These are phyloP conservation scores for Chromobotia macracanthus DNA, from an alignment of 2,797 vertebrate species.

Conservation along the genomic window DNA sequence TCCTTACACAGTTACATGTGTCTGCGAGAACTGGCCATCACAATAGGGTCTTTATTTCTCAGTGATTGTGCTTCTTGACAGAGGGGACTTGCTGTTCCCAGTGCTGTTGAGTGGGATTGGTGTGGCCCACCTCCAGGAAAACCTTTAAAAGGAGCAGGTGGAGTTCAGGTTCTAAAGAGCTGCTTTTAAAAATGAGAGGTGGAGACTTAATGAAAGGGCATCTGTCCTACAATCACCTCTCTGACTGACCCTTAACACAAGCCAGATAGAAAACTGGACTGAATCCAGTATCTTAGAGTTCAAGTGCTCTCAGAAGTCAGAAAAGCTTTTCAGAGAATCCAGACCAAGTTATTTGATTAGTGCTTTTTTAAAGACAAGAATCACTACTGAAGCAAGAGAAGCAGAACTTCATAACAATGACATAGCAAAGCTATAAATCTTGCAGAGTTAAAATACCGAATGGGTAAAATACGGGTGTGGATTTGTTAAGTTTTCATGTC, in stretches of 20 bases:
- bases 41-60: conserved; percentile 72
- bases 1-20: conserved; percentile 73
- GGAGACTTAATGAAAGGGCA: conserved; percentile 63
- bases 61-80: conserved; percentile 77
- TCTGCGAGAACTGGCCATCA: conserved; percentile 67
- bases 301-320: background rate
- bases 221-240: conserved; percentile 21
- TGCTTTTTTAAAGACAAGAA: background rate
- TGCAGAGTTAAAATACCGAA: no score
- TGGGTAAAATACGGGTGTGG: no score
- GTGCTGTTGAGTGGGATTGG: conserved; percentile 62
- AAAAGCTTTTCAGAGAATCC: background rate
- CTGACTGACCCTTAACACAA: background rate
- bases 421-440: no score
- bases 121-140: conserved; percentile 71
- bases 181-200: background rate
- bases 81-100: conserved; percentile 58
- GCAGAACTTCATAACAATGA: no score
- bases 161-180: conserved; percentile 38
- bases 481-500: no score
- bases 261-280: background rate
- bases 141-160: conserved; percentile 75
- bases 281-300: background rate
- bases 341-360: background rate
- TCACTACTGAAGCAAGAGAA: no score